Base-by-base conservation (phyloP, 2,888 invertebrate species). In the Laothoe populi region DNA sequence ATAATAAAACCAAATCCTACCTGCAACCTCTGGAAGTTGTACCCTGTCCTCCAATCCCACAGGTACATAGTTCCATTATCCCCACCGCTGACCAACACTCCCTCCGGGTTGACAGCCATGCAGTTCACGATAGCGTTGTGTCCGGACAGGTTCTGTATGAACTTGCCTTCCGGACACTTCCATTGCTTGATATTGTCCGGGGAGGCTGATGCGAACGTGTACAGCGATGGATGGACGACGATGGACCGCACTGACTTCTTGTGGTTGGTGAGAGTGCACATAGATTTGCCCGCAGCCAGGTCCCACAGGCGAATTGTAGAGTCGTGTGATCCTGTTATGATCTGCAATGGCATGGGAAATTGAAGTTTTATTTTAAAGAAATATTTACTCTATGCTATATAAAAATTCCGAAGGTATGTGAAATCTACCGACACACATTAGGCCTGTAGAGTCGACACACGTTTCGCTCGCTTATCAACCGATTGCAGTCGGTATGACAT, bases 1-100 rank as follows among this genome's bases (percentile, higher is more conserved):
- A 23, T 23, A 42, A 45, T 63, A 61, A 16, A 35, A 0, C 1
- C n/a, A n/a, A 0, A 46, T 63, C 71, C 66, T 59, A 95, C 96
- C 93, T 97, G 97, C 65, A 97, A 90, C 64, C 97, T 94, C 89
- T 99, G 99, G 93, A 99, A 99, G 91, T 99, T 99, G 82, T 99
- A 99, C 0, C 99, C 99, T 0, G 99, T 99, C 77, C 98, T 94
- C 99, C 99, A 99, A 85, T 99, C 99, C 99, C 99, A 99, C 78
- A 98, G 96, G 86, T 97, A 96, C 94, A 99, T 94, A 0, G 99
- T 98, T 0, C 99, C 99, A 83, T 99, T 99, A 84, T 99, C 99
- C 23, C 98, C 99, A 3, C 99, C 99, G 4, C 99, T 99, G 1
- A 99, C 99, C 3, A 99, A 90, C 11, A 99, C 99, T 0, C 98